phyloP scores from a whole-genome alignment of 2,113 vertebrate genomes.

The Dasyurus viverrinus region DNA sequence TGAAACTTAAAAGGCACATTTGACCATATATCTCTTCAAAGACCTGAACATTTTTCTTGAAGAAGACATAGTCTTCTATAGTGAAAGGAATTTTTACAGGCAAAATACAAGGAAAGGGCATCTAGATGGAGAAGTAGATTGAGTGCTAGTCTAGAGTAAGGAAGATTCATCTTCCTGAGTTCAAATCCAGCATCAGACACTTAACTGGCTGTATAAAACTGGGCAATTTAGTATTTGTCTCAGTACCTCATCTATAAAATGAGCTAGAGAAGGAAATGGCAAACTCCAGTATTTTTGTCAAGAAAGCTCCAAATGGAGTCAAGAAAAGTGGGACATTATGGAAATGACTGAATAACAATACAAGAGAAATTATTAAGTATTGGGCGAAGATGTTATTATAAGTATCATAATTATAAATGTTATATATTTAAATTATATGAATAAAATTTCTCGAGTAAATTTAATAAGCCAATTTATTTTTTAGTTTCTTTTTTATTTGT shows the following conservation, averaged over 20 bases:
- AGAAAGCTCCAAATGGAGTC: background rate
- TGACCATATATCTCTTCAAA: background rate
- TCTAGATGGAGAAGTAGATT: background rate
- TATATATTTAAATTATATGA: no score
- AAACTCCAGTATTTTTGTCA: background rate
- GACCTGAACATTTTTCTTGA: background rate
- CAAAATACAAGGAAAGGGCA: background rate
- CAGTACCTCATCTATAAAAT: background rate
- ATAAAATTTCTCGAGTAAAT: background rate
- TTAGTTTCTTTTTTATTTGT: background rate
- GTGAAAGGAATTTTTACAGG: background rate
- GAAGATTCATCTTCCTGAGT: background rate
- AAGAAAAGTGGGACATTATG: background rate
- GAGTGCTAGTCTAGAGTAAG: background rate
- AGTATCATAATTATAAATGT: background rate
- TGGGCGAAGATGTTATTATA: background rate
- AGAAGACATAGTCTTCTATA: background rate
- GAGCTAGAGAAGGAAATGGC: background rate
- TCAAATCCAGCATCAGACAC: background rate
- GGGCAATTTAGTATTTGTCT: background rate
- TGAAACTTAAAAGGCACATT: background rate
- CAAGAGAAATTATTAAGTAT: background rate
- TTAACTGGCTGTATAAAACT: background rate
- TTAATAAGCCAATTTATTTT: background rate
- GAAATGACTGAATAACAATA: background rate